Base-by-base conservation (phyloP, 2,797 vertebrate genomes). In the Enteromius mattozi region DNA sequence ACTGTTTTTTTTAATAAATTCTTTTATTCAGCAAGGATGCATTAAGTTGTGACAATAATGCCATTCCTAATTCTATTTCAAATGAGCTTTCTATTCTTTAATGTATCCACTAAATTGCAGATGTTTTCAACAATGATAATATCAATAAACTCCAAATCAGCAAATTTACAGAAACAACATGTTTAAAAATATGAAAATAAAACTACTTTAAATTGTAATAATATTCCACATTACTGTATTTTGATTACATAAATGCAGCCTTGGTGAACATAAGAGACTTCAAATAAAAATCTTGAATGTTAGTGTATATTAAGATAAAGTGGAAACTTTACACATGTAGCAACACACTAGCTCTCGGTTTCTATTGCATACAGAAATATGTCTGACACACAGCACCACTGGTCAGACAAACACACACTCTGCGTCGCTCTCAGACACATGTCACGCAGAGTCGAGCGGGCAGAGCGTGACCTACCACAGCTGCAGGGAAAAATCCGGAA, bases 381-480 rank as follows among this genome's bases (percentile, higher is more conserved):
- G 14, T 63, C 2, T 1, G 21, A 54, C 16, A 54, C 8, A 19
- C 47, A 70, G 47, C n/a, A 16, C 14, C 78, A 54, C 1, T 27
- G 47, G 47, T 27, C 47, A 70, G 6, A 47, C 47, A 33, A 65
- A 59, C 74, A 47, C 37, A 21, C 75, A 30, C 56, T 27, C 54
- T 19, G 17, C 47, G 0, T 54, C 5, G 16, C 69, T 27, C 54
- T n/a, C 17, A 27, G 19, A 78, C 75, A 83, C 80, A 56, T 14
- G 72, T 75, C 84, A 80, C 37, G 33, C 74, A 61, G 66, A 76
- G 77, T 47, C 24, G 27, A 37, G 27, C 35, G 78, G 68, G 77
- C 85, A 80, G 88, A 83, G 70, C 71, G 54, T 87, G 79, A 82
- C 84, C 86, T 77, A 71, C 65, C 84, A 84, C 88, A 89, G 87